These are phyloP conservation scores for Drosophila novamexicana DNA, from an alignment of 1,140 invertebrate species.

Conservation along the genomic window DNA sequence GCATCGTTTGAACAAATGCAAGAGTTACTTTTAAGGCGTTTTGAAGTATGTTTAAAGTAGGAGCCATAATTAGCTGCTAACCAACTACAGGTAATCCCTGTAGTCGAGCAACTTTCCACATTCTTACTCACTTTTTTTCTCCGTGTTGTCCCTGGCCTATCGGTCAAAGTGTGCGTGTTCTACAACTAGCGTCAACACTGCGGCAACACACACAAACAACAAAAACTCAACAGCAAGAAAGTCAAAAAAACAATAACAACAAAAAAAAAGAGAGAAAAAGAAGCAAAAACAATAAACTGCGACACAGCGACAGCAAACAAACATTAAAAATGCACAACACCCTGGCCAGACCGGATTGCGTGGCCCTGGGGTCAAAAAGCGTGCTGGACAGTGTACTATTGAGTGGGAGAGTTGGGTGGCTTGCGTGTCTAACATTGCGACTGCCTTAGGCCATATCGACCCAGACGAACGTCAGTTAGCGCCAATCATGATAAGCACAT, in stretches of 20 bases:
- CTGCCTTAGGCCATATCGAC: conserved; percentile 38
- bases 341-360: conserved; percentile 21
- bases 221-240: conserved; percentile 21
- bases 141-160: conserved; percentile 20
- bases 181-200: conserved; percentile 49
- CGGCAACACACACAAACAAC: conserved; percentile 28
- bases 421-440: conserved; percentile 41
- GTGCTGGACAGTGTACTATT: conserved; percentile 21
- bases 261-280: not conserved
- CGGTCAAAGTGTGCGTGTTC: conserved; percentile 54
- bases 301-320: conserved; percentile 73
- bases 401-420: not conserved
- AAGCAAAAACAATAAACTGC: conserved; percentile 47
- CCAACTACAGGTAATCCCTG: not conserved
- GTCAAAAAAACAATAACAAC: not conserved
- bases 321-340: conserved; percentile 61
- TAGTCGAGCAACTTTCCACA: not conserved
- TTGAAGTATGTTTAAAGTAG: too few species aligned
- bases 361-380: conserved; percentile 20
- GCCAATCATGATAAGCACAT: conserved; percentile 39
- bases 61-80: too few species aligned
- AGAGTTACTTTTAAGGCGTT: too few species aligned
- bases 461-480: conserved; percentile 26
- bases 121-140: not conserved
- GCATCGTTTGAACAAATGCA: too few species aligned